These are phyloP conservation scores for Lutjanus campechanus DNA, from an alignment of 2,797 vertebrate genomes.

Conservation along the genomic window DNA sequence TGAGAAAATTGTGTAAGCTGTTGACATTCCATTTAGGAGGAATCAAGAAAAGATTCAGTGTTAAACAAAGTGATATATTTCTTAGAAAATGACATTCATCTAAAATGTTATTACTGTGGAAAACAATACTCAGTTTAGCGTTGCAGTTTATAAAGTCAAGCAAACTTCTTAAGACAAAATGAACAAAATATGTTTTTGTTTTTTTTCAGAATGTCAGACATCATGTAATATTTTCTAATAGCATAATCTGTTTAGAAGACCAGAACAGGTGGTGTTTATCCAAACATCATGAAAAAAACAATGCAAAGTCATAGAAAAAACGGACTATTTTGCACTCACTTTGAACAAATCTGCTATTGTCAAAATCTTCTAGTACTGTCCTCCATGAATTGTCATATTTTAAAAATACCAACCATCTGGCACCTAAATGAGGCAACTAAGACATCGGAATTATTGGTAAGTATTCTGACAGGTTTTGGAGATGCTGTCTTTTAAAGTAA, in stretches of 20 bases:
- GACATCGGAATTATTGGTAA: neutral
- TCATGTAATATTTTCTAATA: neutral
- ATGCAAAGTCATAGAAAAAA: constrained; percentile 27
- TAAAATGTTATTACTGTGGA: neutral
- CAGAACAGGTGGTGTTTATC: constrained; percentile 55
- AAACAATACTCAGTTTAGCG: neutral
- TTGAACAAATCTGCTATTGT: constrained; percentile 19
- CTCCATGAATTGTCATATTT: neutral
- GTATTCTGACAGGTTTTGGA: neutral
- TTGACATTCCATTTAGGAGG: constrained; percentile 7
- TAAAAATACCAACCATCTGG: constrained; percentile 43
- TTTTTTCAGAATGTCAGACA: neutral
- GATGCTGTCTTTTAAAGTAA: neutral
- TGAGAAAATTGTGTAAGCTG: constrained; percentile 3
- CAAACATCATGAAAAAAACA: constrained; percentile 11
- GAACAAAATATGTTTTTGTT: neutral
- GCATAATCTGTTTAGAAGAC: constrained; percentile 12
- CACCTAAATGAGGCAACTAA: constrained; percentile 1
- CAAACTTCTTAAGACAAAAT: neutral
- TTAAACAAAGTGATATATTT: constrained; percentile 21
- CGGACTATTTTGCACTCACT: neutral
- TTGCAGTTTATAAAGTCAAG: neutral
- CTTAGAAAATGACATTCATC: neutral
- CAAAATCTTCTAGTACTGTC: neutral
- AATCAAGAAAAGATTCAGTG: neutral